Percentiles rank a stretch among this genome's conserved stretches.
phyloP scores from a whole-genome alignment of 2,797 vertebrate species.

The Alosa sapidissima region DNA sequence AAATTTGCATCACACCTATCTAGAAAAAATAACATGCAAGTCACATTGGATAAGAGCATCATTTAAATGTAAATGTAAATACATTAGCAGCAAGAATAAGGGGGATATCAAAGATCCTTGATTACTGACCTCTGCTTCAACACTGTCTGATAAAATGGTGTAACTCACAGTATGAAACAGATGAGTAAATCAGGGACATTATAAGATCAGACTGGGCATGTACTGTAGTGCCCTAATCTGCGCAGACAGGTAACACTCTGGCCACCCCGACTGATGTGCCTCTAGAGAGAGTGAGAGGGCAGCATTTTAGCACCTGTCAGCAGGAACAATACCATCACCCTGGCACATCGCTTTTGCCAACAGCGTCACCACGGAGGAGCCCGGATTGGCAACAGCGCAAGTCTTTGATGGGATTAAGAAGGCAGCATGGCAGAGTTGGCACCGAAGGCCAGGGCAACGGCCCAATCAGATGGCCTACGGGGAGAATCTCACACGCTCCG shows the following conservation, averaged over 20 bases:
- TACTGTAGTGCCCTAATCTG: background rate
- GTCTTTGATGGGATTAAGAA: constrained; percentile 35
- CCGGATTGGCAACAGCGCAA: background rate
- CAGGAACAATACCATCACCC: background rate
- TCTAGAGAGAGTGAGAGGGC: background rate
- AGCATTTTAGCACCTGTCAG: constrained; percentile 7
- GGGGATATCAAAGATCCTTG: too few relatives aligned
- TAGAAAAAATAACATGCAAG: background rate
- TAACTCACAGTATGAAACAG: background rate
- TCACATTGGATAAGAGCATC: too few relatives aligned
- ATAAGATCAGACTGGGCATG: background rate
- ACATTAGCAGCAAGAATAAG: background rate
- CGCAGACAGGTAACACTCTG: background rate
- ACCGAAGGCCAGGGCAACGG: background rate
- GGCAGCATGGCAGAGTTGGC: constrained; percentile 7
- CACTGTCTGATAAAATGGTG: background rate
- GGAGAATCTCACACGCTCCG: background rate
- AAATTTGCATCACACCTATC: background rate
- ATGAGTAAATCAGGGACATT: background rate
- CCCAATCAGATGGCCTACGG: constrained; percentile 13
- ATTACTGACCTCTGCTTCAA: too few relatives aligned
- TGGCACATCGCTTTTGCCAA: background rate
- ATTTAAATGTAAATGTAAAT: background rate
- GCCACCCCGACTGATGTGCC: background rate
- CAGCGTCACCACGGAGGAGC: background rate